Conservation (phyloP, 2,797 vertebrate genomes). For the Coendou prehensilis region DNA sequence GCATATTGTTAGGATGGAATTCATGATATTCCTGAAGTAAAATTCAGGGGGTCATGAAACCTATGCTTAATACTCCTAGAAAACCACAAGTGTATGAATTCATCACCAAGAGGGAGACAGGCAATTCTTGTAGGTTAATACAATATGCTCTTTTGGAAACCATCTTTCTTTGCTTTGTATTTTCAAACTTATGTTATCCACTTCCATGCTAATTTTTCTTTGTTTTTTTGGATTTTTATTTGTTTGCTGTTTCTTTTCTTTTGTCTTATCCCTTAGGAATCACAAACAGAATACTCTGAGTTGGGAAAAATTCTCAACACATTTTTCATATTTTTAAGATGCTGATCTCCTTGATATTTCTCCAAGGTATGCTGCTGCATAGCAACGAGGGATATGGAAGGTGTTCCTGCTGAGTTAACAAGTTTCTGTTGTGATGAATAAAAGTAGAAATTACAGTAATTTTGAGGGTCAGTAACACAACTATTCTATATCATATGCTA, state of each 20-base stretch:
- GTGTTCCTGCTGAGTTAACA: slow-evolving; percentile 20
- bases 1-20: slow-evolving; percentile 51
- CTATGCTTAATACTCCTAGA: slow-evolving; percentile 21
- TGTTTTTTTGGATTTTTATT: slow-evolving; percentile 36
- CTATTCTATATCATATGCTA: neutral
- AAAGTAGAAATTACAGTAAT: slow-evolving; percentile 57
- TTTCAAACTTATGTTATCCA: slow-evolving; percentile 40
- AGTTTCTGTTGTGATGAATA: neutral
- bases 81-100: slow-evolving; percentile 47
- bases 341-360: slow-evolving; percentile 28
- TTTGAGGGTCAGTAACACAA: slow-evolving; percentile 56
- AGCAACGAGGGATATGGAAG: neutral
- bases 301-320: slow-evolving; percentile 8
- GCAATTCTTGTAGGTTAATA: slow-evolving; percentile 72
- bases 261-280: slow-evolving; percentile 60
- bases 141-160: slow-evolving; percentile 19
- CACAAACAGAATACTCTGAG: slow-evolving; percentile 43
- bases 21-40: slow-evolving; percentile 73
- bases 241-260: neutral
- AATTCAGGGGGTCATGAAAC: slow-evolving; percentile 56
- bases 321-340: slow-evolving; percentile 23
- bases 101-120: slow-evolving; percentile 52
- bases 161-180: slow-evolving; percentile 61
- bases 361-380: slow-evolving; percentile 41
- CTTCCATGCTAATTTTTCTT: slow-evolving; percentile 33